Evolutionary conservation across 2,113 vertebrate genomes (phyloP).

Genomic region (Spea multiplicata): DNA sequence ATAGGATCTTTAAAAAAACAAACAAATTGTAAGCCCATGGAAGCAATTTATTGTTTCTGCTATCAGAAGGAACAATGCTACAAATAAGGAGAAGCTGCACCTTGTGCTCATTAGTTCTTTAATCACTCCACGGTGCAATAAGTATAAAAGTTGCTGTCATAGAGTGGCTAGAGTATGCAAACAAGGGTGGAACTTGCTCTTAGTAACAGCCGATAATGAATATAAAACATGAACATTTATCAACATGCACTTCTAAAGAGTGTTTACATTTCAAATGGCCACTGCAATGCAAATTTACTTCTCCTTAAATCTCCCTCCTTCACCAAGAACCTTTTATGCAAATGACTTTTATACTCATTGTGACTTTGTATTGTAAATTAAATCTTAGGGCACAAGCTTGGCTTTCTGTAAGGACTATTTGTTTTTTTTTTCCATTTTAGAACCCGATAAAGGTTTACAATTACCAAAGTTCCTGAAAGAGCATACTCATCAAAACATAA

Average conservation of each 20-base stretch:
- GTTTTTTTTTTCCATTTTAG: constrained; percentile 5
- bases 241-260: neutral
- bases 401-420: too few species aligned
- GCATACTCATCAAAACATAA: constrained; percentile 48
- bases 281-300: too few species aligned
- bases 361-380: too few species aligned
- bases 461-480: constrained; percentile 25
- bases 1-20: too few species aligned
- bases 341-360: too few species aligned
- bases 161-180: constrained; percentile 10
- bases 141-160: neutral
- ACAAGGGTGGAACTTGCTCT: constrained; percentile 15
- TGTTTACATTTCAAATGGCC: too few species aligned
- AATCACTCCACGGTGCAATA: neutral
- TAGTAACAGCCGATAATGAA: constrained; percentile 26
- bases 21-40: too few species aligned
- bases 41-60: too few species aligned
- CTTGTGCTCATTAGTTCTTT: neutral
- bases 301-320: too few species aligned
- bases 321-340: too few species aligned
- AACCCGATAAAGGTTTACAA: constrained; percentile 1
- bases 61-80: neutral
- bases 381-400: too few species aligned
- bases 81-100: neutral
- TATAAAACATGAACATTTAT: neutral